Base-by-base conservation (phyloP, 1,140 invertebrate genomes). In the Penaeus japonicus region DNA sequence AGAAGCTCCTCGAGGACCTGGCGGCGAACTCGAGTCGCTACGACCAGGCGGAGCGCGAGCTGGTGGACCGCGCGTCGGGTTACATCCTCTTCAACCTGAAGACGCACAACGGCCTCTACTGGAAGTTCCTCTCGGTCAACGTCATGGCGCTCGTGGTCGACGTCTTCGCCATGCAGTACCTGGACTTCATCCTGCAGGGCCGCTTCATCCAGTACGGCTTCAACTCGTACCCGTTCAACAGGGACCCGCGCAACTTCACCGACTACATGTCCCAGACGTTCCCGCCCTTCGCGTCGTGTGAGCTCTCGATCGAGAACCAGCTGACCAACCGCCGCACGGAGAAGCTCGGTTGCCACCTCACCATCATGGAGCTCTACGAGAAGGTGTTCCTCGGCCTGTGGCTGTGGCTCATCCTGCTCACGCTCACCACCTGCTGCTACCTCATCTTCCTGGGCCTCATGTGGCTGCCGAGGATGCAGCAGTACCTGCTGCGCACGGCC, bases 181-280 rank as follows among this genome's bases (percentile, higher is more conserved):
- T 84, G 7, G 81, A 84, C 57, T 84, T 84, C 81, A 39, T 84
- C 15, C 55, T 84, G 18, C 81, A 84, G 62, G 81, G 81, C 22
- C 55, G 81, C 15, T 84, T 84, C 55, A 62, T 84, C 54, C 55
- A 84, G 81, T 84, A 84, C 35, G 81, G 81, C 30, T 84, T 65
- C 57, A 84, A 84, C 10, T 18, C 81, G 22, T 84, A 65, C 57
- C 81, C 81, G 32, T 84, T 84, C 57, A 20, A 24, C 27, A 62
- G 81, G n/a, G 81, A 84, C 35, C 81, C 81, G 17, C 55, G 47
- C 22, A 70, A 7, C 7, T 84, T 84, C 81, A 84, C 81, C 4
- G 81, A 84, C 54, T 65, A 84, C 81, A 84, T 84, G 81, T 84
- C 81, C 22, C 55, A 84, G 30, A 84, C 81, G 18, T 84, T 84